Evolutionary conservation across 2,113 vertebrate genomes (phyloP).

Genomic region (Otolemur garnettii): DNA sequence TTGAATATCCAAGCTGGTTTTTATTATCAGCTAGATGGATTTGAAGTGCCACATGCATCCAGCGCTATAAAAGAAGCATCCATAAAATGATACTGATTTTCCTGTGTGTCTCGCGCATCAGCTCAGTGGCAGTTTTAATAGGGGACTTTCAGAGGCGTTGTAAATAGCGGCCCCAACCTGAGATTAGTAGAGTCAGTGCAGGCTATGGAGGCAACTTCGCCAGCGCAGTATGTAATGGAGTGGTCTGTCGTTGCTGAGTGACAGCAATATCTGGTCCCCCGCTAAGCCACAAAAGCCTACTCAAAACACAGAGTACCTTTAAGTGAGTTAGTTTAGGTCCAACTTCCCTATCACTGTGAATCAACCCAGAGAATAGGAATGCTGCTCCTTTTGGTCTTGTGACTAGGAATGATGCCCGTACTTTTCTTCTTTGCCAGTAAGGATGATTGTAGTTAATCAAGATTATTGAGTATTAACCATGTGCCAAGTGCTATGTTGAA

Average conservation of each 20-base stretch:
- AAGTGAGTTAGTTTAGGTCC: slow-evolving; percentile 61
- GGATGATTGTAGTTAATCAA: neutral
- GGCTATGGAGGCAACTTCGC: neutral
- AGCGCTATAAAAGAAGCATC: neutral
- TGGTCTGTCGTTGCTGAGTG: neutral
- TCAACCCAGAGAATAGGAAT: neutral
- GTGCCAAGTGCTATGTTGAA: neutral
- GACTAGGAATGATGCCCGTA: neutral
- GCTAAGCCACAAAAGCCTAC: slow-evolving; percentile 43
- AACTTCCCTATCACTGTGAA: neutral
- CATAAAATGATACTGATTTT: neutral
- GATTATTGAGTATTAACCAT: neutral
- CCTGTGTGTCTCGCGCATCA: neutral
- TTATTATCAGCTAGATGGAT: slow-evolving; percentile 16
- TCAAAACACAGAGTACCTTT: slow-evolving; percentile 42
- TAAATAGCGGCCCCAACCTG: neutral
- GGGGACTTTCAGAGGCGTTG: neutral
- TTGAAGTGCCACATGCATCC: neutral
- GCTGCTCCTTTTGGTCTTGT: neutral
- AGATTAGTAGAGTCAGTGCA: neutral
- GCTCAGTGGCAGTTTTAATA: neutral
- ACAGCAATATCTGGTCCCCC: slow-evolving; percentile 1
- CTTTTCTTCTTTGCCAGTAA: neutral
- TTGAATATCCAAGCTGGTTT: neutral
- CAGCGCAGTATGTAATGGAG: neutral